Conservation (phyloP, 2,888 invertebrate species). For the Caenorhabditis sp. region DNA sequence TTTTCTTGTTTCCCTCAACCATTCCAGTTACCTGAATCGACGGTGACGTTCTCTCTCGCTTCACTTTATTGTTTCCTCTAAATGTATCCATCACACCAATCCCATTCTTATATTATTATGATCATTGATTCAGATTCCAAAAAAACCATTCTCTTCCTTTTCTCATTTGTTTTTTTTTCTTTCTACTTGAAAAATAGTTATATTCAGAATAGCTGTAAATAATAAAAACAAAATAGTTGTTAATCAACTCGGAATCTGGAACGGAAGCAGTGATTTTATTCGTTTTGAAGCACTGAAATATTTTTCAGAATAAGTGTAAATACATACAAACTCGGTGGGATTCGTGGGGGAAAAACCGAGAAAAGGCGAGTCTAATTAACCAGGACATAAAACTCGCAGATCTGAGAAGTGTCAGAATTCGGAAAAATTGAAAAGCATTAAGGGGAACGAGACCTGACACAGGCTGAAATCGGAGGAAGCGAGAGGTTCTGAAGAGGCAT, state of each 20-base stretch:
- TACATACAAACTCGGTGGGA: not conserved
- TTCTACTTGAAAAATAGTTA: constrained; percentile 7
- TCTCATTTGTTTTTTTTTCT: not conserved
- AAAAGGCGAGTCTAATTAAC: not conserved
- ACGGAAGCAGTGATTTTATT: not conserved
- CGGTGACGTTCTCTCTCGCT: constrained; percentile 40
- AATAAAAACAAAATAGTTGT: constrained; percentile 20
- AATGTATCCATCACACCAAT: not conserved
- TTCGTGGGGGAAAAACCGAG: not conserved
- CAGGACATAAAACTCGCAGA: no score
- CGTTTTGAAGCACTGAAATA: not conserved
- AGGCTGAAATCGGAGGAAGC: not conserved
- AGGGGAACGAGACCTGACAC: not conserved
- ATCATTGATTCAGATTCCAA: constrained; percentile 9
- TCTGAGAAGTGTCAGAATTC: not conserved
- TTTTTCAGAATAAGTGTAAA: not conserved
- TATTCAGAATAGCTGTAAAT: constrained; percentile 26
- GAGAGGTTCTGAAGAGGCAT: not conserved
- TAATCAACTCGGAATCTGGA: not conserved
- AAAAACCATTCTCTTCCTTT: constrained; percentile 5
- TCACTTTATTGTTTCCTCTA: constrained; percentile 12
- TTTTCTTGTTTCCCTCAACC: constrained; percentile 6
- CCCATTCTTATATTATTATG: not conserved
- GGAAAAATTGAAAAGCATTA: constrained; percentile 3
- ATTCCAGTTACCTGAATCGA: constrained; percentile 45